Base-by-base conservation (phyloP, 2,797 vertebrate genomes). In the Gallinago solitaria region DNA sequence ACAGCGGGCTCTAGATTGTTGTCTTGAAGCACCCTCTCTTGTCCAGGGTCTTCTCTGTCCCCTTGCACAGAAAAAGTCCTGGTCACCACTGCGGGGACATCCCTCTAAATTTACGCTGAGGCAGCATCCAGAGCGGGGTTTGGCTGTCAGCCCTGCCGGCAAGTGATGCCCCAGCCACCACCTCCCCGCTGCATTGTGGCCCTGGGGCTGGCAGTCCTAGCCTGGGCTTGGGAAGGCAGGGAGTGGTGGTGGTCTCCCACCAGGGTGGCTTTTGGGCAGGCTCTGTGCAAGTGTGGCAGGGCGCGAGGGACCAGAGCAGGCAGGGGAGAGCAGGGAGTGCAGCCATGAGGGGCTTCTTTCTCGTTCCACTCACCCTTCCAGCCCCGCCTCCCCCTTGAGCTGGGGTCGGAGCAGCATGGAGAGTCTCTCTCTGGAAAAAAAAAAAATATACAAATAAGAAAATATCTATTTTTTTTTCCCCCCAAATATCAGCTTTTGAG, bases 151-250 rank as follows among this genome's bases (percentile, higher is more conserved):
- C 53, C 20, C 23, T 48, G 57, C 47, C 2, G 3, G 37, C 33
- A 21, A 20, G 33, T 2, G 21, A 30, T 35, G 63, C 67, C 87
- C 9, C 80, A 20, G 60, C 53, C 41, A n/a, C 16, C 41, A 8
- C 30, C 60, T 56, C 20, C 35, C 19, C 9, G 23, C 10, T 9
- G 28, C 65, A 32, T n/a, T 0, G 0, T 7, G 3, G 3, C 21
- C 61, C 53, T 1, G 5, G 30, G 48, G 57, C 56, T 37, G 56
- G 33, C 80, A 10, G 12, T 16, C 50, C 75, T 1, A 2, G 76
- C 50, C 51, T 5, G 73, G 30, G 24, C 53, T 61, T 10, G 63
- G 54, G 39, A 45, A 33, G 50, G 61, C 28, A 12, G 65, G 19
- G 43, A 56, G 6, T 9, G 2, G 9, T 9, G 2, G 9, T n/a